Conservation (phyloP, 2,797 vertebrate genomes). For the Muscicapa striata region DNA sequence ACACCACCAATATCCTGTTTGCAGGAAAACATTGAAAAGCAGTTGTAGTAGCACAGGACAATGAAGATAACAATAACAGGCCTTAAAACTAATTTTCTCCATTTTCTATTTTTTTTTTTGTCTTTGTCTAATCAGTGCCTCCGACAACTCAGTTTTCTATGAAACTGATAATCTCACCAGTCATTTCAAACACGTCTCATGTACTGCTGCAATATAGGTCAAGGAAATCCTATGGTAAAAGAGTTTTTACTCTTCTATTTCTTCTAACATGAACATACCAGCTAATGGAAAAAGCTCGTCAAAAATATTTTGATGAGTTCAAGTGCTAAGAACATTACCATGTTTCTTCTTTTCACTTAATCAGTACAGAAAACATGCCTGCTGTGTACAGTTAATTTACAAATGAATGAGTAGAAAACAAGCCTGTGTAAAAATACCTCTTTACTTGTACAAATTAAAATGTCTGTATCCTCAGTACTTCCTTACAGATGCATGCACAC, state of each 20-base stretch:
- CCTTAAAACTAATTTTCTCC: neutral
- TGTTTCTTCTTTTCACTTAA: conserved; percentile 12
- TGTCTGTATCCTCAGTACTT: neutral
- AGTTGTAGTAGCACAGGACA: neutral
- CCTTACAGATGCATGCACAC: neutral
- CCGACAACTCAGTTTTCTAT: conserved; percentile 5
- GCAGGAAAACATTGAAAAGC: neutral
- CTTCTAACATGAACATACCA: neutral
- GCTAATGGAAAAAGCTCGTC: neutral
- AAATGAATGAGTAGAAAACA: neutral
- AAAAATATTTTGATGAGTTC: neutral
- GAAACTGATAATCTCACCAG: neutral
- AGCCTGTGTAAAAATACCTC: neutral
- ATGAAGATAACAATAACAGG: neutral
- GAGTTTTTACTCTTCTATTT: neutral
- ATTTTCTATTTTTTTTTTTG: neutral
- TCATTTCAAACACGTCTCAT: neutral
- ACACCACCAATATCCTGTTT: neutral
- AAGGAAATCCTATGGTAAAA: neutral
- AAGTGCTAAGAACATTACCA: neutral
- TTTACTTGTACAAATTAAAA: neutral
- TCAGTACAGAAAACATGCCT: neutral
- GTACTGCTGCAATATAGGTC: neutral
- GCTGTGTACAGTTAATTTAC: neutral
- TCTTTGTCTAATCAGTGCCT: neutral